Conservation (phyloP, 2,113 vertebrate species). For the Calidris pygmaea region DNA sequence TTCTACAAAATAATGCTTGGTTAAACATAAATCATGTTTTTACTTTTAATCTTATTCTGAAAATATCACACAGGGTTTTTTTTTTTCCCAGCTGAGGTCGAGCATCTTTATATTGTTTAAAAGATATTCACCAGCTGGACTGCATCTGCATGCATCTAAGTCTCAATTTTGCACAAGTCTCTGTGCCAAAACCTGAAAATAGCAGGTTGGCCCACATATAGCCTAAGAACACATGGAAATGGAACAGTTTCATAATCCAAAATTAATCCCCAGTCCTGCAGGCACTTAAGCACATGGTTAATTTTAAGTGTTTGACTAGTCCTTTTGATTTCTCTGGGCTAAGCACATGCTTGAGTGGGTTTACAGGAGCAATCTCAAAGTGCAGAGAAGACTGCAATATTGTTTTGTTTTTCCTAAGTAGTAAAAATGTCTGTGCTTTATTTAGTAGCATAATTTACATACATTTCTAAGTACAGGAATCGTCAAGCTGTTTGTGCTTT, state of each 20-base stretch:
- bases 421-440: slow-evolving; percentile 19
- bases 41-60: background rate
- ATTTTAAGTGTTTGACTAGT: slow-evolving; percentile 11
- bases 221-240: slow-evolving; percentile 7
- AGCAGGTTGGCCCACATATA: background rate
- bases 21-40: background rate
- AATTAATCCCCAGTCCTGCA: slow-evolving; percentile 8
- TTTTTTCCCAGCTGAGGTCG: background rate
- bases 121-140: background rate
- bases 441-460: background rate
- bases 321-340: slow-evolving; percentile 31
- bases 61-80: background rate
- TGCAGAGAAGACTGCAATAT: background rate
- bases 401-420: slow-evolving; percentile 3
- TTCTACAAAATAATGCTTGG: background rate
- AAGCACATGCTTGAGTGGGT: background rate
- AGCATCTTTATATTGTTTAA: background rate
- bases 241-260: slow-evolving; percentile 19
- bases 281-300: background rate
- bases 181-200: background rate
- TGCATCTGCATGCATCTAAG: background rate
- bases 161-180: background rate
- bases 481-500: background rate
- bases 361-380: background rate
- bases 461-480: slow-evolving; percentile 4